phyloP scores from a whole-genome alignment of 2,797 vertebrate species.

The Sebastes hubbsi region DNA sequence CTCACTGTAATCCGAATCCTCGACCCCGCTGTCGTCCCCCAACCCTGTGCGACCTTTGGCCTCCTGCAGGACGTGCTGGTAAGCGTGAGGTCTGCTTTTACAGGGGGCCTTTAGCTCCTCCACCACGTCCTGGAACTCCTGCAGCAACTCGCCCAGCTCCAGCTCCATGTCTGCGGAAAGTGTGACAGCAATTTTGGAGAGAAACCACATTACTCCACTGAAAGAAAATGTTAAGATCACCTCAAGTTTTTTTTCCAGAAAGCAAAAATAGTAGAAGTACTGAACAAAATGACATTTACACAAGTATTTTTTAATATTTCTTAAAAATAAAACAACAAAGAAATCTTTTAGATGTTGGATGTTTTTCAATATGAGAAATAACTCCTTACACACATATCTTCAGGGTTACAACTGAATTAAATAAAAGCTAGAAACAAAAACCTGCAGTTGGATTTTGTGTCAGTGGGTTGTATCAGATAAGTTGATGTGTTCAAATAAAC shows the following conservation, averaged over 20 bases:
- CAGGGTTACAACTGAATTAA: not conserved
- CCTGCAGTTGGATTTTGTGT: conserved; percentile 11
- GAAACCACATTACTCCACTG: conserved; percentile 27
- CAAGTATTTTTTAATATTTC: not conserved
- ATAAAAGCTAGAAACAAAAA: conserved; percentile 9
- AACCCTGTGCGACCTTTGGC: conserved; percentile 65
- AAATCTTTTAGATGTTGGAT: not conserved
- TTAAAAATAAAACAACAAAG: not conserved
- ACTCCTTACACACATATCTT: not conserved
- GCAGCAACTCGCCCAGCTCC: conserved; percentile 79
- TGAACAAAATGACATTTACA: not conserved
- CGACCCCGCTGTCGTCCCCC: conserved; percentile 75
- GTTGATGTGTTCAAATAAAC: conserved; percentile 23
- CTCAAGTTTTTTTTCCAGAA: not conserved
- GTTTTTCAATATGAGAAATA: not conserved
- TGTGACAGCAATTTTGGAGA: conserved; percentile 50
- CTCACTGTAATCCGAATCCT: conserved; percentile 83
- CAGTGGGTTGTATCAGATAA: conserved; percentile 24
- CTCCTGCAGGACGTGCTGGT: conserved; percentile 65
- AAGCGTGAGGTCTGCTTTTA: conserved; percentile 50
- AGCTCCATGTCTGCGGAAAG: conserved; percentile 79
- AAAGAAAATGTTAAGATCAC: conserved; percentile 9
- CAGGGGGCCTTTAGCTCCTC: conserved; percentile 76
- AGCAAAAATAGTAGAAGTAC: not conserved
- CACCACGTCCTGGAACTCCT: conserved; percentile 84